Evolutionary conservation across 2,888 invertebrate species (phyloP).

Genomic region (Craniophora ligustri): DNA sequence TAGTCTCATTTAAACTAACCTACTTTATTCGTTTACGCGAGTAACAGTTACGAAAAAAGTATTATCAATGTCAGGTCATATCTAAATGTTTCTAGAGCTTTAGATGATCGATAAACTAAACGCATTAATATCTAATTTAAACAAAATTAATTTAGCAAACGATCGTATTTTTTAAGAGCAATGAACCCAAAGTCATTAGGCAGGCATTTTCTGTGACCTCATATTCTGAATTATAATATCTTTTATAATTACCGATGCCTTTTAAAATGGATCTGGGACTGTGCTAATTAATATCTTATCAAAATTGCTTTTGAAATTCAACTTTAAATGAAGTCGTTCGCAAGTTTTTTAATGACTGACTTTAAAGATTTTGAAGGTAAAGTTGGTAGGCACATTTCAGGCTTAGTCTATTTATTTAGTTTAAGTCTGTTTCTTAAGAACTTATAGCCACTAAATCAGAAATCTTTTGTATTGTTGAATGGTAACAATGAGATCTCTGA

Average conservation of each 20-base stretch:
- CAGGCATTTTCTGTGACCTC: constrained; percentile 13
- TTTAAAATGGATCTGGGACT: constrained; percentile 4
- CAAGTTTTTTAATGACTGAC: too few species aligned
- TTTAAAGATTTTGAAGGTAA: not conserved
- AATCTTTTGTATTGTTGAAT: not conserved
- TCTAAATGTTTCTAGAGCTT: not conserved
- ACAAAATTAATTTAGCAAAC: constrained; percentile 1
- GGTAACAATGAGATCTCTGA: not conserved
- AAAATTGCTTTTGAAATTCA: constrained; percentile 3
- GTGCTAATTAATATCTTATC: constrained; percentile 12
- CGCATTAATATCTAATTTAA: constrained; percentile 10
- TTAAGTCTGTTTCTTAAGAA: not conserved
- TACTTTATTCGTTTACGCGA: constrained; percentile 1
- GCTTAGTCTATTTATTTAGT: too few species aligned
- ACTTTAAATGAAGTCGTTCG: constrained; percentile 3
- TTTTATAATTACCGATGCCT: constrained; percentile 9
- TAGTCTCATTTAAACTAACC: constrained; percentile 7
- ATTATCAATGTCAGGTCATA: not conserved
- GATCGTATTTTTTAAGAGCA: constrained; percentile 8
- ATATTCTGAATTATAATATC: constrained; percentile 8
- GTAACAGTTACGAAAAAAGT: constrained; percentile 12
- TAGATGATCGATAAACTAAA: not conserved
- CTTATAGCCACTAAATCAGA: not conserved
- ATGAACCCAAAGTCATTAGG: constrained; percentile 17
- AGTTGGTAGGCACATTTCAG: not conserved